Percentiles rank a stretch among this genome's conserved stretches.
Conservation (phyloP, 2,113 vertebrate species). For the Larimichthys polyactis region DNA sequence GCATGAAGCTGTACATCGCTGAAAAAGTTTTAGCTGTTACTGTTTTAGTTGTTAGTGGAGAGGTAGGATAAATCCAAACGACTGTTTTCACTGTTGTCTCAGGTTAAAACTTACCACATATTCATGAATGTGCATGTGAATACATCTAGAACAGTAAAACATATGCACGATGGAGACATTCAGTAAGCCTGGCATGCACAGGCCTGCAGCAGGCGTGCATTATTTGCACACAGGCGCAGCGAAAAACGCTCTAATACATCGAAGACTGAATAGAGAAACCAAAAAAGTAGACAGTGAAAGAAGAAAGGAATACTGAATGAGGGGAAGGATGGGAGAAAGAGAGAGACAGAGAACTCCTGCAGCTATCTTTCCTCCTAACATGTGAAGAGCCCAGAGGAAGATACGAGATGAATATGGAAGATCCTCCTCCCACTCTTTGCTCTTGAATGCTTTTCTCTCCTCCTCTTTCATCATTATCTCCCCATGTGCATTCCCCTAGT, state of each 20-base stretch:
- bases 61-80: background rate
- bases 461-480: conserved; percentile 17
- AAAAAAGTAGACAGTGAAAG: conserved; percentile 52
- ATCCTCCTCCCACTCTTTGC: conserved; percentile 58
- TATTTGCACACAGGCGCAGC: conserved; percentile 7
- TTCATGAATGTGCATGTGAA: conserved; percentile 13
- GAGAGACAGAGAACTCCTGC: conserved; percentile 64
- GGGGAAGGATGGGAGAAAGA: conserved; percentile 55
- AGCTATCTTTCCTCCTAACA: conserved; percentile 65
- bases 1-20: background rate
- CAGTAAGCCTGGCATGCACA: conserved; percentile 38
- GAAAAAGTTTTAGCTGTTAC: conserved; percentile 6
- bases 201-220: conserved; percentile 58
- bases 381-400: conserved; percentile 72
- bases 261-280: conserved; percentile 50
- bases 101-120: background rate
- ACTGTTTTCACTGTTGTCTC: background rate
- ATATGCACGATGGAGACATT: conserved; percentile 50
- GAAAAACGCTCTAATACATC: conserved; percentile 51
- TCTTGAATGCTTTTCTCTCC: conserved; percentile 13
- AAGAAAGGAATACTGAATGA: conserved; percentile 75
- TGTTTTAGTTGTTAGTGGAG: background rate
- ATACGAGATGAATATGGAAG: conserved; percentile 68
- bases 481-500: background rate
- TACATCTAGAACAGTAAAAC: conserved; percentile 21